Conservation (phyloP, 1,140 invertebrate species). For the Nephotettix cincticeps region DNA sequence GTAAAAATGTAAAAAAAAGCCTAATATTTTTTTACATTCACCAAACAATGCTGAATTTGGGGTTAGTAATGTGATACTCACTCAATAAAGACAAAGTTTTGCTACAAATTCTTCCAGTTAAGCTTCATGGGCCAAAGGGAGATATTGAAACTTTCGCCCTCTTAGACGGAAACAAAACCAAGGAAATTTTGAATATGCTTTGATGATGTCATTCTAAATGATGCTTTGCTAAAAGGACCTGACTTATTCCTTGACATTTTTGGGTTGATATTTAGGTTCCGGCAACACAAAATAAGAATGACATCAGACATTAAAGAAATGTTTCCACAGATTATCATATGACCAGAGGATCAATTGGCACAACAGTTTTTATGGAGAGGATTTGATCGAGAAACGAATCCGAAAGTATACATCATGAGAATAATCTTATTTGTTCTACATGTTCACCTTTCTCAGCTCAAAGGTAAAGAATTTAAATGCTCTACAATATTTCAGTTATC, state of each 20-base stretch:
- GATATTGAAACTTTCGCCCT: too few relatives aligned
- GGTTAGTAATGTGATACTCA: too few relatives aligned
- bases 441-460: conserved; percentile 33
- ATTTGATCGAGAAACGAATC: background rate
- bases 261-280: conserved; percentile 42
- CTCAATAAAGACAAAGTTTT: too few relatives aligned
- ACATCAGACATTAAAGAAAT: conserved; percentile 46
- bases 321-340: conserved; percentile 44
- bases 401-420: conserved; percentile 34
- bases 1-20: too few relatives aligned
- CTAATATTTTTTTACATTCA: too few relatives aligned
- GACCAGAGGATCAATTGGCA: conserved; percentile 39
- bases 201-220: too few relatives aligned
- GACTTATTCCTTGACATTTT: conserved; percentile 36
- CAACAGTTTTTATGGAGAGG: conserved; percentile 41
- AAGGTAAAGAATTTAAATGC: conserved; percentile 7
- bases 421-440: conserved; percentile 35
- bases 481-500: background rate
- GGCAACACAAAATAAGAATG: conserved; percentile 42
- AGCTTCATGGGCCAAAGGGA: too few relatives aligned
- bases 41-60: too few relatives aligned
- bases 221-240: too few relatives aligned
- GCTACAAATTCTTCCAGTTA: too few relatives aligned
- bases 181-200: background rate
- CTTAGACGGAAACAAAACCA: too few relatives aligned